Base-by-base conservation (phyloP, 2,888 invertebrate genomes). In the Saturnia japonica region DNA sequence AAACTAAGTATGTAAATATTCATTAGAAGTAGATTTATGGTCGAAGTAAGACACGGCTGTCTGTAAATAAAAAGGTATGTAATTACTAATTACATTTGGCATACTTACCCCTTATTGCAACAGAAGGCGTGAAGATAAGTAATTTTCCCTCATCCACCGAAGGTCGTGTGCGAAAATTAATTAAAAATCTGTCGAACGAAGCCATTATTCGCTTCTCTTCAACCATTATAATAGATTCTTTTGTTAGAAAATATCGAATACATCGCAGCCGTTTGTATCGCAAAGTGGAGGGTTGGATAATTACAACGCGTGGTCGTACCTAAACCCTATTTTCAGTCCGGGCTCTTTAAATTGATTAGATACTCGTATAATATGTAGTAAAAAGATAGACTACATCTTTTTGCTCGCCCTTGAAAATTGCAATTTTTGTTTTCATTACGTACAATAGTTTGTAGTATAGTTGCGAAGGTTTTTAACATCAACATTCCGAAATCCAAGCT, bases 181-280 rank as follows among this genome's bases (percentile, higher is more conserved):
- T 64, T 64, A 64, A 64, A 64, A 64, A 64, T 64, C 64, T 64
- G 64, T 64, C 64, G 64, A 64, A 19, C 40, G 40, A 9, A 14
- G 19, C 64, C 14, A 60, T 64, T 64, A 25, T 64, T 64, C 64
- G 64, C 19, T 40, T 64, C 64, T n/a, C n/a, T 64, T 64, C 64
- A 40, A n/a, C 40, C 64, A n/a, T 64, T 34, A 64, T 64, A 64
- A 64, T 34, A 64, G 64, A 64, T 64, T 40, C 64, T 64, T 64
- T 64, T 64, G 64, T 64, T 19, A 19, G 64, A 40, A 64, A 40
- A 64, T 64, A 64, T 40, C 64, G 40, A 64, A 64, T 64, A 60
- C 57, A 60, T 60, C 25, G 28, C 40, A 19, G 34, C 40, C 64
- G 64, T 64, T 64, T 64, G 64, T 64, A 40, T 34, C 64, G 64